Evolutionary conservation across 2,113 vertebrate species (phyloP).

Genomic region (Drymodes brunneopygia): DNA sequence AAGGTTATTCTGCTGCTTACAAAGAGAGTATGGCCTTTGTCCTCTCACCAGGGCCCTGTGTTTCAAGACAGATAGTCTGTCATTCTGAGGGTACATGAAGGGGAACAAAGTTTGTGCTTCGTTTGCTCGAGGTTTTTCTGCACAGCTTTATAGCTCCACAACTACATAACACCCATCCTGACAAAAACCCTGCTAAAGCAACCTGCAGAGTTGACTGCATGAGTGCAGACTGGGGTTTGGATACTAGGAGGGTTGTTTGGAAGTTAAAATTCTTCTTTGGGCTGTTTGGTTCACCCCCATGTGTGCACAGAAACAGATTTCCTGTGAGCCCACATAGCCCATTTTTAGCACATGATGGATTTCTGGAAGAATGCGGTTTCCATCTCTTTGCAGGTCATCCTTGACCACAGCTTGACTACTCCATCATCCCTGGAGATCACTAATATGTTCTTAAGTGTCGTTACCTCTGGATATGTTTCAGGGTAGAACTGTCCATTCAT

Average conservation of each 20-base stretch:
- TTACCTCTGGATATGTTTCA: neutral
- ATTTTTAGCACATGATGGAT: neutral
- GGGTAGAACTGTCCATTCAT: neutral
- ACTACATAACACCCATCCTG: fast-evolving
- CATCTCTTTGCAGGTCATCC: neutral
- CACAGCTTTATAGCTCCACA: neutral
- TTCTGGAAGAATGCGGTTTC: constrained; percentile 17
- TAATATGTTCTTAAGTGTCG: neutral
- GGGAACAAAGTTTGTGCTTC: neutral
- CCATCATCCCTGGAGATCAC: neutral
- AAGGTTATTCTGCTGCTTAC: neutral
- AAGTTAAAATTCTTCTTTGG: neutral
- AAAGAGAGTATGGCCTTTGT: neutral
- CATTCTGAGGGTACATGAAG: neutral
- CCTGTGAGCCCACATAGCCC: fast-evolving
- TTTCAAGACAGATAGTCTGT: neutral
- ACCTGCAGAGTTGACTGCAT: neutral
- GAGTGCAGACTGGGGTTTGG: neutral
- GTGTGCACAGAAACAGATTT: neutral
- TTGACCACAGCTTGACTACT: neutral
- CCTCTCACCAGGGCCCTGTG: neutral
- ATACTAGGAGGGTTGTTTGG: neutral
- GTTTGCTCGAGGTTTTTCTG: neutral
- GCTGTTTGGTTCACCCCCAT: neutral
- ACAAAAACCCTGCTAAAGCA: neutral